These are phyloP conservation scores for Pristis pectinata DNA, from an alignment of 2,797 vertebrate species.

Conservation along the genomic window DNA sequence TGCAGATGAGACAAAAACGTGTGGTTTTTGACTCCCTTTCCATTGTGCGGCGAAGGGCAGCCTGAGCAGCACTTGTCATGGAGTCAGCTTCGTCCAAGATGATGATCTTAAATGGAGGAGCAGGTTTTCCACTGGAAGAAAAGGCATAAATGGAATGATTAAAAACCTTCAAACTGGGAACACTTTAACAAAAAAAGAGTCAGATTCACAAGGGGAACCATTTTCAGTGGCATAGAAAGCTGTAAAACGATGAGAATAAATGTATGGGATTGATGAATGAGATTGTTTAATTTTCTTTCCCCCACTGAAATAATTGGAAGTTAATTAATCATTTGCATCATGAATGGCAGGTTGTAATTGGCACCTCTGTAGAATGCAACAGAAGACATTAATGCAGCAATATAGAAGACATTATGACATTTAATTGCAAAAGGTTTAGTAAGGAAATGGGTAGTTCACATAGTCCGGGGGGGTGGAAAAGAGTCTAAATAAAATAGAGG, in stretches of 20 bases:
- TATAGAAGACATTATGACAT: too few relatives aligned
- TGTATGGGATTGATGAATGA: background rate
- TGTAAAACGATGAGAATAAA: slow-evolving; percentile 17
- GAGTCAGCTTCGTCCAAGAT: slow-evolving; percentile 98
- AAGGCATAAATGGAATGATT: background rate
- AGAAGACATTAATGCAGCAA: background rate
- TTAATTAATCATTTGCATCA: background rate
- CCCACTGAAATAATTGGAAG: background rate
- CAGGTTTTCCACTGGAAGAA: slow-evolving; percentile 74
- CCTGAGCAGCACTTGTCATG: slow-evolving; percentile 91
- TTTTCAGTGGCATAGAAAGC: background rate
- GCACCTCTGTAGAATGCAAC: background rate
- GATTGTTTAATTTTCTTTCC: background rate
- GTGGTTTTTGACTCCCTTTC: slow-evolving; percentile 93
- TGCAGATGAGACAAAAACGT: slow-evolving; percentile 95
- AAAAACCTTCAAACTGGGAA: slow-evolving; percentile 37
- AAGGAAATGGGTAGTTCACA: too few relatives aligned
- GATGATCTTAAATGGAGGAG: slow-evolving; percentile 97
- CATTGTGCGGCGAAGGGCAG: slow-evolving; percentile 93
- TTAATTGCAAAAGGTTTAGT: too few relatives aligned
- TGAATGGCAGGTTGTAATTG: background rate
- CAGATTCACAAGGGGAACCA: too few relatives aligned
- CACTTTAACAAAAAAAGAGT: background rate
- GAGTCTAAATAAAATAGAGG: too few relatives aligned
- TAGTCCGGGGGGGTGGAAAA: too few relatives aligned